Evolutionary conservation across 2,888 invertebrate genomes (phyloP), one percentile per base, ranked within the genome.

Genomic region (Callyntrura guangdongensis): DNA sequence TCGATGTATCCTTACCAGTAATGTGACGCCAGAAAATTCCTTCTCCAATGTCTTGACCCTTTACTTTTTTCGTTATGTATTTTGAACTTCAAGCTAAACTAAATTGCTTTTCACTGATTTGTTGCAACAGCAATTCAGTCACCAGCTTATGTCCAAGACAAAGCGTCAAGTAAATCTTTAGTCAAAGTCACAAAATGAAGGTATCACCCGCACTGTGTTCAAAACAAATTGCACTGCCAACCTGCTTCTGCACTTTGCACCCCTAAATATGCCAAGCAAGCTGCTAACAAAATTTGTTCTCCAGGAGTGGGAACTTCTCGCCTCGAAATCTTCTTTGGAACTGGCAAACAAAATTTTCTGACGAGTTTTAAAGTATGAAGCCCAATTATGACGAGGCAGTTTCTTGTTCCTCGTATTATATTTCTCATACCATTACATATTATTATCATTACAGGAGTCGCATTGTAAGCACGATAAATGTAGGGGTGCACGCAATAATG

Each of bases 241-340:
- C 72, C 45, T 56, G 56, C 77, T 53, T 79, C 25, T 79, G 25
- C 61, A 61, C 25, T 36, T 36, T 36, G 36, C 36, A 36, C 36
- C 36, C 8, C n/a, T 27, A 27, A 25, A 61, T 36, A 59, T 14
- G 61, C 61, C 61, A 82, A 61, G 61, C 84, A 56, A 25, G 84
- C 6, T 67, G 12, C 14, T n/a, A 64, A n/a, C 25, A 1, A 49
- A 22, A 4, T n/a, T 61, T 90, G 14, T 56, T 79, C 53, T 56
- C 49, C 45, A 77, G 67, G 82, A 47, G 56, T 69, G 61, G 82
- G 86, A 90, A 90, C 90, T 86, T 90, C 90, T 86, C 61, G 79
- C 82, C 86, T 59, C 86, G 81, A 61, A 74, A 47, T 86, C 69
- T 27, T 5, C 59, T 72, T 47, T 79, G 56, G 79, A 90, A 85